A percentile compares a stretch with the other conserved stretches of the same genome.
Conservation (phyloP, 2,113 vertebrate species). For the Antechinus stuartii region DNA sequence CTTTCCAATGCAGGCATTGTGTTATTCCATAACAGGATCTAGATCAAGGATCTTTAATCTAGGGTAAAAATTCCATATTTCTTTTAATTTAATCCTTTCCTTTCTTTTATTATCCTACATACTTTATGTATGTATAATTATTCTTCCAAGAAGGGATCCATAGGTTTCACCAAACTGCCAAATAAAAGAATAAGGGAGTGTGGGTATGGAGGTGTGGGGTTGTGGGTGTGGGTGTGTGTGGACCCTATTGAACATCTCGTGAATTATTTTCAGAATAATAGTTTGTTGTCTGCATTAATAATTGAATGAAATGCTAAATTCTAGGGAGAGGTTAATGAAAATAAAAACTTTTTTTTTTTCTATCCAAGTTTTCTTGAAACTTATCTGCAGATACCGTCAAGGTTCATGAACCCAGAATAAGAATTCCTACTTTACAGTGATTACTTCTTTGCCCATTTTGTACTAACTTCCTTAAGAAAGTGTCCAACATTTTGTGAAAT, state of each 20-base stretch:
- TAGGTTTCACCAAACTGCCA: not conserved
- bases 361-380: not conserved
- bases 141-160: not conserved
- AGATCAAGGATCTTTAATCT: not conserved
- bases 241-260: not conserved
- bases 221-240: not conserved
- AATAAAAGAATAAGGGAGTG: not conserved
- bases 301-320: not conserved
- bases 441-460: not conserved
- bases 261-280: not conserved
- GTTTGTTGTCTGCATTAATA: not conserved
- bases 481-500: not conserved
- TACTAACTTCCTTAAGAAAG: not conserved
- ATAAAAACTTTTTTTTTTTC: not conserved
- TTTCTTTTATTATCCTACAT: not conserved
- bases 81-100: not conserved
- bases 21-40: not conserved
- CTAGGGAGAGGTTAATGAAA: not conserved
- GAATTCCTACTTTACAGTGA: not conserved
- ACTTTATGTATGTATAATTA: not conserved
- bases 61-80: not conserved
- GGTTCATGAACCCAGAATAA: not conserved
- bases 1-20: not conserved
- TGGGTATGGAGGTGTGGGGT: not conserved
- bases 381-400: not conserved